Evolutionary conservation across 1,140 invertebrate genomes (phyloP).

Genomic region (Camponotus vicinus): DNA sequence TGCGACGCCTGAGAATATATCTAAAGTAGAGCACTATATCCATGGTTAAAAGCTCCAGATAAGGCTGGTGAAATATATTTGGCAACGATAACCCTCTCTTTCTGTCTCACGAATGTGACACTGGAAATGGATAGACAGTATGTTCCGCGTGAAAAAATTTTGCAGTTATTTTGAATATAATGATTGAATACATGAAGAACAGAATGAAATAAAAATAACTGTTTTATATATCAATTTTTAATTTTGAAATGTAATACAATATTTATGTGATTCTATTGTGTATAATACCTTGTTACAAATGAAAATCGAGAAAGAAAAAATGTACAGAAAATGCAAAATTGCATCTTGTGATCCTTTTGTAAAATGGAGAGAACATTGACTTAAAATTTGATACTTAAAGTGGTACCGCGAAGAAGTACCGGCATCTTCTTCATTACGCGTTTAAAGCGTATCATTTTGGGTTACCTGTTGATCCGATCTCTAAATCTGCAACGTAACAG

Average conservation of each 20-base stretch:
- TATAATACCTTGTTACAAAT: background rate
- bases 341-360: background rate
- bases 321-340: background rate
- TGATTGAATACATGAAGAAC: background rate
- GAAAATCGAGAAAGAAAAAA: background rate
- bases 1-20: constrained; percentile 58
- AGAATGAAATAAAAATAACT: background rate
- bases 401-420: constrained; percentile 10
- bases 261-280: background rate
- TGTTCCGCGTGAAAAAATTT: constrained; percentile 7
- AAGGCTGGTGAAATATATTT: constrained; percentile 54
- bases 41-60: constrained; percentile 55
- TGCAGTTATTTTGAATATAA: background rate
- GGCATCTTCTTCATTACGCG: constrained; percentile 45
- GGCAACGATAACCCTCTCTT: constrained; percentile 37
- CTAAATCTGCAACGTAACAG: constrained; percentile 54
- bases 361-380: background rate
- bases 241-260: background rate
- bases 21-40: constrained; percentile 61
- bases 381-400: constrained; percentile 19
- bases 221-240: background rate
- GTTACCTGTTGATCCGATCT: constrained; percentile 17
- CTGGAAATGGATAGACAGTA: background rate
- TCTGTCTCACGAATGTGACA: background rate
- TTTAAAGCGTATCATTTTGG: constrained; percentile 59